phyloP scores from a whole-genome alignment of 2,888 invertebrate species.

The Platyscelio sp. region DNA sequence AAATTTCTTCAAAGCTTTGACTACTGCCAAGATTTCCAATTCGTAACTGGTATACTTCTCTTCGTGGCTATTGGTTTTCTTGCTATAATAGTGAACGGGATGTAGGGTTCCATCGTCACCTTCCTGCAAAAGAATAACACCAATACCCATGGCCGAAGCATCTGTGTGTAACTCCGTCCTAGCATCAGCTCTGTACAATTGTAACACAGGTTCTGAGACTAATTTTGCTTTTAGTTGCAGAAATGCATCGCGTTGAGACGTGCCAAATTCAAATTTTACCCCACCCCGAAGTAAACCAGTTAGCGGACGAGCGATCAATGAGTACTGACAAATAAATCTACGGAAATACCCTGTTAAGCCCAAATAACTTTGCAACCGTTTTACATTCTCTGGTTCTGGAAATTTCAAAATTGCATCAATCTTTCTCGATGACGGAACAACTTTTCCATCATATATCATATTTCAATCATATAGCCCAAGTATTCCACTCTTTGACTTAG shows the following conservation, averaged over 20 bases:
- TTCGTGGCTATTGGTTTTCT: not conserved
- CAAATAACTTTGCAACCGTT: not conserved
- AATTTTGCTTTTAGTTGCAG: not conserved
- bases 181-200: not conserved
- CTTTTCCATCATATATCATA: too few species aligned
- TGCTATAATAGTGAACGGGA: not conserved
- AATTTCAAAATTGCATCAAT: not conserved
- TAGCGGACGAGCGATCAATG: not conserved
- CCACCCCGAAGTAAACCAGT: not conserved
- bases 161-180: not conserved
- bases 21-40: too few species aligned
- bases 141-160: not conserved
- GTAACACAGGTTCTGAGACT: not conserved
- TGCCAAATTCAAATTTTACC: not conserved
- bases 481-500: constrained; percentile 4
- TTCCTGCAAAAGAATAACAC: not conserved
- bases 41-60: not conserved
- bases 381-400: not conserved
- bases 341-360: not conserved
- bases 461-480: not conserved
- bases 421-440: not conserved
- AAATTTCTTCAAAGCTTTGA: too few species aligned
- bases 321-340: not conserved
- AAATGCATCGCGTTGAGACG: not conserved
- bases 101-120: not conserved